Evolutionary conservation across 2,888 invertebrate species (phyloP).

Genomic region (Tyria jacobaeae): DNA sequence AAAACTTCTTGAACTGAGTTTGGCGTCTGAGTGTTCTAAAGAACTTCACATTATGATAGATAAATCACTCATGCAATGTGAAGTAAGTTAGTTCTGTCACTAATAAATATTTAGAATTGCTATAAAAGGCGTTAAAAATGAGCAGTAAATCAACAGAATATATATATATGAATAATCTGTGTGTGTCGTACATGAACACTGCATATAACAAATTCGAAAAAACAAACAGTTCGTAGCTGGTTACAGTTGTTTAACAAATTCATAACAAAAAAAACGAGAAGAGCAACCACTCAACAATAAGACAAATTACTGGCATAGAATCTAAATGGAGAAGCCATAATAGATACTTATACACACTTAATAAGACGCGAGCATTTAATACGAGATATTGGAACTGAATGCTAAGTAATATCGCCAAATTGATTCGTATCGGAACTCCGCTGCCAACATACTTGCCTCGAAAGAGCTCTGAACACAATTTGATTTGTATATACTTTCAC

Average conservation of each 20-base stretch:
- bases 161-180: too few relatives aligned
- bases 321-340: slow-evolving; percentile 22
- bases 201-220: too few relatives aligned
- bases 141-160: too few relatives aligned
- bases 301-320: slow-evolving; percentile 1
- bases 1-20: too few relatives aligned
- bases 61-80: too few relatives aligned
- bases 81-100: too few relatives aligned
- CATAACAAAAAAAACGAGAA: background rate
- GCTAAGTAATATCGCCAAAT: slow-evolving; percentile 22
- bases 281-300: slow-evolving; percentile 3
- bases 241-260: background rate
- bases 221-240: background rate
- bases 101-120: too few relatives aligned
- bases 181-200: too few relatives aligned
- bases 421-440: slow-evolving; percentile 18
- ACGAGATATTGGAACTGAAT: slow-evolving; percentile 23
- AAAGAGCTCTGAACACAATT: slow-evolving; percentile 13
- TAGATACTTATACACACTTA: slow-evolving; percentile 6
- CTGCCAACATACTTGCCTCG: background rate
- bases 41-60: too few relatives aligned
- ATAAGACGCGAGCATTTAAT: slow-evolving; percentile 19
- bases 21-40: too few relatives aligned
- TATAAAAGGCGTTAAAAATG: too few relatives aligned
- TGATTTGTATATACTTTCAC: slow-evolving; percentile 2